Evolutionary conservation across 1,140 invertebrate genomes (phyloP).

Genomic region (Drosophila fuyamai): DNA sequence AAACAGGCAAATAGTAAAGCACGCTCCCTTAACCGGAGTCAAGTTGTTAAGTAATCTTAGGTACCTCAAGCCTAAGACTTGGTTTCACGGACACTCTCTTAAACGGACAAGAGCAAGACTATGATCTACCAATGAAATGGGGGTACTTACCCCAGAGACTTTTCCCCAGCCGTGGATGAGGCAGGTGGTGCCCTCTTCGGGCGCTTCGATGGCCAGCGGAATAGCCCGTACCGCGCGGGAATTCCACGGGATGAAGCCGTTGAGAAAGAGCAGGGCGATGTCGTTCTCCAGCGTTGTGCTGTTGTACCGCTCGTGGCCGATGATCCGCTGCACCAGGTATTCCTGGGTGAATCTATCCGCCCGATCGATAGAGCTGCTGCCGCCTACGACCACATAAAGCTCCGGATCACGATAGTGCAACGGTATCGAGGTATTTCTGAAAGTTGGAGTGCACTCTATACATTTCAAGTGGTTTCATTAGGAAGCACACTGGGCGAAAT

Average conservation of each 20-base stretch:
- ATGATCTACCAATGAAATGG: not conserved
- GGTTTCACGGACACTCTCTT: not conserved
- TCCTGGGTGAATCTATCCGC: conserved; percentile 3
- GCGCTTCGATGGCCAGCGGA: not conserved
- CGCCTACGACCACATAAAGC: conserved; percentile 47
- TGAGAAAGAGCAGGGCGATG: conserved; percentile 61
- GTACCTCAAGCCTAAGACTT: not conserved
- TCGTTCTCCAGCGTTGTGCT: conserved; percentile 48
- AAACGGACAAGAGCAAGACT: not conserved
- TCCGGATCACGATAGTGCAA: conserved; percentile 6
- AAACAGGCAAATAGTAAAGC: not conserved
- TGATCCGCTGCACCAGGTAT: conserved; percentile 45
- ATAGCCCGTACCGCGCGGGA: conserved; percentile 2
- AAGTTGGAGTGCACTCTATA: not conserved
- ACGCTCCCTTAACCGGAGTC: not conserved
- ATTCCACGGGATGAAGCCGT: conserved; percentile 25
- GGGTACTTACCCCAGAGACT: conserved; percentile 1
- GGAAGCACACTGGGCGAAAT: not conserved
- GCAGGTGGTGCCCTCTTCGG: conserved; percentile 28
- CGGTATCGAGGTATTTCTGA: conserved; percentile 27
- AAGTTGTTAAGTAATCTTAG: not conserved
- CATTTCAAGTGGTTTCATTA: not conserved
- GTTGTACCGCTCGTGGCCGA: conserved; percentile 31
- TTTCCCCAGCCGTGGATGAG: conserved; percentile 62
- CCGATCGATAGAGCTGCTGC: conserved; percentile 17